These are phyloP conservation scores for Rhincodon typus DNA, from an alignment of 2,797 vertebrate species.

Conservation along the genomic window DNA sequence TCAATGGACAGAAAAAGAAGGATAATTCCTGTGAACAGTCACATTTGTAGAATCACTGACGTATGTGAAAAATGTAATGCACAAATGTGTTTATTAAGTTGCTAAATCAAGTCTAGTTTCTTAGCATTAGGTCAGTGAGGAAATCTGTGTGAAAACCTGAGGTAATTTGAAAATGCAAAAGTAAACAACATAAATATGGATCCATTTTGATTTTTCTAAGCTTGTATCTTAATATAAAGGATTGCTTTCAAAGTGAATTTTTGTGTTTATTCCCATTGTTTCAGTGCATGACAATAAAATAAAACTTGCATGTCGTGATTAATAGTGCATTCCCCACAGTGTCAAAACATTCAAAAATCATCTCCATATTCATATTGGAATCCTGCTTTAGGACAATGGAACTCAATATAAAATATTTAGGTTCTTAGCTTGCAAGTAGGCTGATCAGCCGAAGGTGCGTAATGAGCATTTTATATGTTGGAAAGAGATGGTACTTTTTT, in stretches of 20 bases:
- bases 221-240: neutral
- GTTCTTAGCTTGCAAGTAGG: neutral
- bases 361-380: neutral
- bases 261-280: neutral
- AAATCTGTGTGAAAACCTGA: conserved; percentile 28
- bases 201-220: neutral
- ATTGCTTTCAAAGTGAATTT: neutral
- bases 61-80: conserved; percentile 29
- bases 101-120: conserved; percentile 30
- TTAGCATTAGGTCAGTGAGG: conserved; percentile 25
- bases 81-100: conserved; percentile 32
- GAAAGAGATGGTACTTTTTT: neutral
- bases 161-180: neutral
- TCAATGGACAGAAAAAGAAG: neutral
- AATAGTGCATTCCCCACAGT: neutral
- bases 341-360: neutral
- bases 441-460: neutral
- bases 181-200: neutral
- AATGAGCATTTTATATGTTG: neutral
- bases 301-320: neutral
- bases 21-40: conserved; percentile 17
- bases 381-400: neutral
- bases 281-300: neutral
- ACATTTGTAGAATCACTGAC: conserved; percentile 23
- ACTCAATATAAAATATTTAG: neutral